Percentiles rank a stretch among this genome's conserved stretches.
These are phyloP conservation scores for Melitaea athalia DNA, from an alignment of 2,888 invertebrate species.

Conservation along the genomic window DNA sequence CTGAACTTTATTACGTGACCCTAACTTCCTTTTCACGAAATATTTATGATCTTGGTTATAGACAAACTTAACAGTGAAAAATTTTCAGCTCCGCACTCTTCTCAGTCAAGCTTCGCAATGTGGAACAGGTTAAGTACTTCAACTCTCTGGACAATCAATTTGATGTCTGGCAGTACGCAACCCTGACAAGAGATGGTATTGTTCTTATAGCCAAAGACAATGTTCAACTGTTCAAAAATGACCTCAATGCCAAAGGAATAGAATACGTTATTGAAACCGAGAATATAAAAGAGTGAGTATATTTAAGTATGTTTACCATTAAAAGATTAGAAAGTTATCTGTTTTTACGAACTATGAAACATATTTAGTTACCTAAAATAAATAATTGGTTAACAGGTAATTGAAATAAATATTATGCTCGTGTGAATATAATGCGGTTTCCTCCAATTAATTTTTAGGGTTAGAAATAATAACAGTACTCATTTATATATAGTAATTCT, in stretches of 20 bases:
- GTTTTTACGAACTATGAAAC: too few relatives aligned
- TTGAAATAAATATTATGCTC: too few relatives aligned
- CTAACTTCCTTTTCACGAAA: too few relatives aligned
- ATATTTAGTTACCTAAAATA: too few relatives aligned
- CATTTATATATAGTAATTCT: too few relatives aligned
- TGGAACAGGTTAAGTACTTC: constrained; percentile 45
- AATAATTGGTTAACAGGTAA: too few relatives aligned
- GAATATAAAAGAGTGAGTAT: constrained; percentile 64
- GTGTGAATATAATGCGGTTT: too few relatives aligned
- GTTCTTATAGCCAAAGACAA: constrained; percentile 54
- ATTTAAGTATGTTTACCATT: not conserved
- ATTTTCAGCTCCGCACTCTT: constrained; percentile 47
- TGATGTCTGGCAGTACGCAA: constrained; percentile 8
- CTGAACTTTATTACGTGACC: too few relatives aligned
- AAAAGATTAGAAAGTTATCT: not conserved
- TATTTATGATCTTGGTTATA: too few relatives aligned
- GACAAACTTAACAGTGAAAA: not conserved
- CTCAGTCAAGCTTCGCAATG: constrained; percentile 42
- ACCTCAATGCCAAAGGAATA: constrained; percentile 39
- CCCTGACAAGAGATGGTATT: constrained; percentile 31
- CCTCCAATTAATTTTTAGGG: too few relatives aligned
- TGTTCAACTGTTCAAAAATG: constrained; percentile 51
- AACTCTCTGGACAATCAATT: constrained; percentile 37
- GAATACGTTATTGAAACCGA: constrained; percentile 45
- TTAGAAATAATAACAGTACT: too few relatives aligned